These are phyloP conservation scores for Cirrhinus molitorella DNA, from an alignment of 2,797 vertebrate species.

Conservation along the genomic window DNA sequence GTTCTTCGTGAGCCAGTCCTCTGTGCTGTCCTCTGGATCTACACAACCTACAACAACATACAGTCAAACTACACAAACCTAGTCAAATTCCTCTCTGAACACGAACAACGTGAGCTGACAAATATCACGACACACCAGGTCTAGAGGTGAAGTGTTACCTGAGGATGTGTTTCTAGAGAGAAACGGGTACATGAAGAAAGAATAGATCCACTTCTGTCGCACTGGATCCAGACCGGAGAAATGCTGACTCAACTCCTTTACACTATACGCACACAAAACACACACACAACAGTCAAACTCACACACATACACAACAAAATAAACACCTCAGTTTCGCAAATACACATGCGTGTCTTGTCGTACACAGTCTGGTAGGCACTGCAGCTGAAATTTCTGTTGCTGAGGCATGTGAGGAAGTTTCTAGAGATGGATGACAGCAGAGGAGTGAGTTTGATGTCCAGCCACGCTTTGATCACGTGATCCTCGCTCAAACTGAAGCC, in stretches of 20 bases:
- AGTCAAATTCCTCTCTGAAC: background rate
- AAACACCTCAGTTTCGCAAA: background rate
- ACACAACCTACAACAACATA: slow-evolving; percentile 73
- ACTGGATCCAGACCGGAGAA: slow-evolving; percentile 74
- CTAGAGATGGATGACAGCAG: slow-evolving; percentile 75
- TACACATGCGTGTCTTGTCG: background rate
- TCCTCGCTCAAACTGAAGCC: slow-evolving; percentile 60
- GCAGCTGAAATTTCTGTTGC: slow-evolving; percentile 81
- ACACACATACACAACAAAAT: background rate
- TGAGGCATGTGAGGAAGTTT: slow-evolving; percentile 77
- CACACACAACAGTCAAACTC: background rate
- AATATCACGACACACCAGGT: background rate
- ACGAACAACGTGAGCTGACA: background rate
- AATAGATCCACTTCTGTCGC: slow-evolving; percentile 80
- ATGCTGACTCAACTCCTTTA: slow-evolving; percentile 74
- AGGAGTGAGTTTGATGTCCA: slow-evolving; percentile 76
- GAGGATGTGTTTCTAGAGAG: slow-evolving; percentile 71
- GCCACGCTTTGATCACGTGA: slow-evolving; percentile 75
- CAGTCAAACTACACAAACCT: background rate
- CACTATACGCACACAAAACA: slow-evolving; percentile 65
- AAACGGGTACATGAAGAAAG: slow-evolving; percentile 82
- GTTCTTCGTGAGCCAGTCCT: slow-evolving; percentile 80
- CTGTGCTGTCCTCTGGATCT: slow-evolving; percentile 61
- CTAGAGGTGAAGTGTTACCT: slow-evolving; percentile 64
- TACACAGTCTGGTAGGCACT: slow-evolving; percentile 79